Evolutionary conservation across 2,113 vertebrate genomes (phyloP).

Genomic region (Seriola dumerili): DNA sequence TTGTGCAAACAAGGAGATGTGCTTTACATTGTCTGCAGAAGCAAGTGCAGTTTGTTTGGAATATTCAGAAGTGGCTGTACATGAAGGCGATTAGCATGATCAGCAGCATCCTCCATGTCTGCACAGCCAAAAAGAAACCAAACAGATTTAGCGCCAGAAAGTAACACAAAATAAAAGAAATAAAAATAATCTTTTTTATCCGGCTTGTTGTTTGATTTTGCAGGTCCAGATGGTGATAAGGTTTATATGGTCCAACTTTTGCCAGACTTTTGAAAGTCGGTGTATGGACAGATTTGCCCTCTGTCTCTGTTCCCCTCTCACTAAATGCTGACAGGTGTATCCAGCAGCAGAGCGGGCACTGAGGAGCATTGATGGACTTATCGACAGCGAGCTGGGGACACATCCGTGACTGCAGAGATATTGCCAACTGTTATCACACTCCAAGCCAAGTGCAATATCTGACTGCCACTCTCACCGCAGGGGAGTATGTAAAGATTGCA

Average conservation of each 20-base stretch:
- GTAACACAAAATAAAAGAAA: neutral
- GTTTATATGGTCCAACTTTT: neutral
- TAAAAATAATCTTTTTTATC: no score
- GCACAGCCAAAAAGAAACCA: neutral
- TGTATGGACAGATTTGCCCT: conserved; percentile 10
- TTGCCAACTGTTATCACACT: conserved; percentile 29
- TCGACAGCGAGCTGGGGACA: conserved; percentile 45
- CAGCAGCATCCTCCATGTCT: neutral
- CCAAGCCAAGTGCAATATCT: conserved; percentile 21
- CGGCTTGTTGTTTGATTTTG: conserved; percentile 2
- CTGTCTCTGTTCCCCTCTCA: conserved; percentile 4
- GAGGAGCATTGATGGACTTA: conserved; percentile 50
- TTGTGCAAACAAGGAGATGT: conserved; percentile 5
- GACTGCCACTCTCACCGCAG: neutral
- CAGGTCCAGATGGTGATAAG: conserved; percentile 2
- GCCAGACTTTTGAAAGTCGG: conserved; percentile 46
- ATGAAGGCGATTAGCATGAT: neutral
- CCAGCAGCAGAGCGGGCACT: conserved; percentile 6
- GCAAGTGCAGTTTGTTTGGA: conserved; percentile 1
- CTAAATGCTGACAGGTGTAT: conserved; percentile 62
- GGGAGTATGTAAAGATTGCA: neutral
- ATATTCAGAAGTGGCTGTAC: neutral
- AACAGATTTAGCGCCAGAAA: neutral
- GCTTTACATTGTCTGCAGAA: neutral
- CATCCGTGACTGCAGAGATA: conserved; percentile 25